These are phyloP conservation scores for Ormyrus thymus DNA, from an alignment of 2,888 invertebrate genomes.

Conservation along the genomic window DNA sequence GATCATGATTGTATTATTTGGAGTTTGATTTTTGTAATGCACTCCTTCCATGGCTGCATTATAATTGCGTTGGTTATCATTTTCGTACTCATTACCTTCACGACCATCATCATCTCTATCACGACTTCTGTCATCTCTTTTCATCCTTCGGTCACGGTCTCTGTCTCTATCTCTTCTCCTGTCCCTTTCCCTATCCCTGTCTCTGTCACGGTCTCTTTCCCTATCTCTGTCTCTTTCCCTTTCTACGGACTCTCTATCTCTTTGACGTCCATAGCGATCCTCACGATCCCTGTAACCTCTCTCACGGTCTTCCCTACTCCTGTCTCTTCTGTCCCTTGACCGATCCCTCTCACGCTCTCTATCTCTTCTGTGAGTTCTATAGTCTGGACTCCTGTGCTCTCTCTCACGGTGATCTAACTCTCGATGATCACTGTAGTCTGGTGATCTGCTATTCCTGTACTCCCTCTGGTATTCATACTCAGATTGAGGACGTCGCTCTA, in stretches of 20 bases:
- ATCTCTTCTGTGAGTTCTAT: conserved; percentile 69
- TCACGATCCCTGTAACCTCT: conserved; percentile 69
- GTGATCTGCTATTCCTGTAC: conserved; percentile 67
- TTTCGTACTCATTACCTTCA: conserved; percentile 70
- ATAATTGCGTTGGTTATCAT: conserved; percentile 70
- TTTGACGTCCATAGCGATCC: conserved; percentile 62
- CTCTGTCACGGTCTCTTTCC: conserved; percentile 67
- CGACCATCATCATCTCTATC: conserved; percentile 70
- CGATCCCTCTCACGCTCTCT: conserved; percentile 71
- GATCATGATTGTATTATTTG: conserved; percentile 85
- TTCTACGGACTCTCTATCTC: conserved; percentile 62
- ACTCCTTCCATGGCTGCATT: conserved; percentile 74
- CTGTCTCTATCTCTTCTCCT: conserved; percentile 63
- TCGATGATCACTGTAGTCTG: conserved; percentile 66
- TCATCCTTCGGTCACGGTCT: conserved; percentile 62
- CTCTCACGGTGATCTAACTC: conserved; percentile 62
- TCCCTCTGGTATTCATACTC: conserved; percentile 66
- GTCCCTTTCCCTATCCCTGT: conserved; percentile 67
- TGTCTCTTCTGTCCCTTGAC: conserved; percentile 68
- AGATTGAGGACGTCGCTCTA: conserved; percentile 58
- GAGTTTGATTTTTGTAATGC: conserved; percentile 78
- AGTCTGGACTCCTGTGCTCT: conserved; percentile 69
- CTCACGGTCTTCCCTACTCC: conserved; percentile 69
- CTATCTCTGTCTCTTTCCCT: conserved; percentile 65
- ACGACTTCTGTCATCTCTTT: conserved; percentile 65